phyloP scores from a whole-genome alignment of 2,888 invertebrate species.

The Brachyptera putata region DNA sequence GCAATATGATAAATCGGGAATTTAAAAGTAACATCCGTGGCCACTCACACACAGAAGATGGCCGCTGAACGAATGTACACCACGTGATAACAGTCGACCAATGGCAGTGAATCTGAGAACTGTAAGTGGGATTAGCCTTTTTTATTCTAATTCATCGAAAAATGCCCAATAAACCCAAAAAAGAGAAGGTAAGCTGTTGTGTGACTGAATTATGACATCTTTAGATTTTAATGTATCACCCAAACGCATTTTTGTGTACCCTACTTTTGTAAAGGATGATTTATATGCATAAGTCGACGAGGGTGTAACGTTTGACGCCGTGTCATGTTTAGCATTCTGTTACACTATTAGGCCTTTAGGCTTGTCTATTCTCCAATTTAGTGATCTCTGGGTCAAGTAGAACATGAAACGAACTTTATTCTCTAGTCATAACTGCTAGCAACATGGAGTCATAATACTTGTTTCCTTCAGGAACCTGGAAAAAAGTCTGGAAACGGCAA shows the following conservation, averaged over 20 bases:
- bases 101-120: slow-evolving; percentile 25
- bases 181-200: slow-evolving; percentile 43
- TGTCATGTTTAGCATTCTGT: slow-evolving; percentile 29
- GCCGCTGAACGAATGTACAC: background rate
- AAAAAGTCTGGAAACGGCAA: slow-evolving; percentile 43
- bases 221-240: background rate
- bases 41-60: too few species aligned
- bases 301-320: slow-evolving; percentile 37
- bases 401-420: background rate
- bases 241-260: background rate
- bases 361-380: background rate
- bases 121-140: slow-evolving; percentile 28
- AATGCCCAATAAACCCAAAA: slow-evolving; percentile 43
- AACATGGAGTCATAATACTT: too few species aligned
- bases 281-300: slow-evolving; percentile 26
- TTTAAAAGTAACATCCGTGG: too few species aligned
- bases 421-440: too few species aligned
- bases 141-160: slow-evolving; percentile 32
- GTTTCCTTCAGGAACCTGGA: slow-evolving; percentile 43
- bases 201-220: background rate
- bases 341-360: slow-evolving; percentile 24
- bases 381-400: background rate
- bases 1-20: too few species aligned
- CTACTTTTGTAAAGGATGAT: background rate
- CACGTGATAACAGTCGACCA: slow-evolving; percentile 31